A percentile compares a stretch with the other conserved stretches of the same genome.
Conservation (phyloP, 2,888 invertebrate species). For the Lochmaea capreae region DNA sequence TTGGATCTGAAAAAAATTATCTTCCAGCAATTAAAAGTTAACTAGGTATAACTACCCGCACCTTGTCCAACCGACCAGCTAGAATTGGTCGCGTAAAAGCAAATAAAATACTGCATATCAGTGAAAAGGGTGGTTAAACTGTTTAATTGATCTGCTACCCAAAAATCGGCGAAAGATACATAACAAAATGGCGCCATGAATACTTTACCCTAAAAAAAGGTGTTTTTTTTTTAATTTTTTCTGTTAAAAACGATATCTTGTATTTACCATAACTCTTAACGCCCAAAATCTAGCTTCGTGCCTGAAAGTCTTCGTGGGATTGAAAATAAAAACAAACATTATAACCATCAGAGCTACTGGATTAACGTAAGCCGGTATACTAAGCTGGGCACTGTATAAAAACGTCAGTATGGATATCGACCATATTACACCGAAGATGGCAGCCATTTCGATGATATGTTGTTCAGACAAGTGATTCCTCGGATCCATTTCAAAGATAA, state of each 20-base stretch:
- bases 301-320: conserved; percentile 91
- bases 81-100: conserved; percentile 88
- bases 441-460: conserved; percentile 93
- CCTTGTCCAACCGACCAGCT: conserved; percentile 76
- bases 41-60: conserved; percentile 57
- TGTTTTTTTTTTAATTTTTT: no score
- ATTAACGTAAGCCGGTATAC: conserved; percentile 92
- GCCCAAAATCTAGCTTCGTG: conserved; percentile 97
- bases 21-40: background rate
- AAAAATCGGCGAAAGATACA: conserved; percentile 97
- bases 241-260: no score
- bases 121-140: conserved; percentile 89
- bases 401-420: conserved; percentile 89
- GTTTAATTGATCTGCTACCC: conserved; percentile 98
- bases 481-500: conserved; percentile 97
- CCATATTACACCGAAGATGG: conserved; percentile 95
- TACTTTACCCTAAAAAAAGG: conserved; percentile 78
- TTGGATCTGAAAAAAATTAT: conserved; percentile 65
- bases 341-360: conserved; percentile 87
- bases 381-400: conserved; percentile 81
- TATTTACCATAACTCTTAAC: conserved; percentile 84
- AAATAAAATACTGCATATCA: conserved; percentile 93
- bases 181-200: conserved; percentile 92
- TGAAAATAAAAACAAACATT: conserved; percentile 87
- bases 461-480: conserved; percentile 94